Evolutionary conservation across 2,113 vertebrate species (phyloP).

Genomic region (Lipophrys pholis): DNA sequence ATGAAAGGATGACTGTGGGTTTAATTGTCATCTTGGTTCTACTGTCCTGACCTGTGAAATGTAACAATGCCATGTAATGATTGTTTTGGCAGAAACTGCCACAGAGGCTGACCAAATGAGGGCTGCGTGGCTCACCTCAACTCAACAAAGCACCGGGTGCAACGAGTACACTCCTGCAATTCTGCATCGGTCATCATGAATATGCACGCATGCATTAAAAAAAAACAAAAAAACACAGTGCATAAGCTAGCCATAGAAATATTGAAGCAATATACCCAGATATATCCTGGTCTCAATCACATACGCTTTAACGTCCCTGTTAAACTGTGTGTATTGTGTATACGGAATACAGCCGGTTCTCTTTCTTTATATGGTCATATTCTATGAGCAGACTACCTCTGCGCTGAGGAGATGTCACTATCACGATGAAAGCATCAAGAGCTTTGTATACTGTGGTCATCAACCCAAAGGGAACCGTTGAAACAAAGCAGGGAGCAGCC

Average conservation of each 20-base stretch:
- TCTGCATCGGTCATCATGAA: conserved; percentile 31
- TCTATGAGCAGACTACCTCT: conserved; percentile 20
- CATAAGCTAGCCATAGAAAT: conserved; percentile 12
- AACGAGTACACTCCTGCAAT: conserved; percentile 21
- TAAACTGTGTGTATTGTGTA: not conserved
- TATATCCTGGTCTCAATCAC: too few species aligned
- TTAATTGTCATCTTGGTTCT: conserved; percentile 20
- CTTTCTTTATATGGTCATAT: conserved; percentile 50
- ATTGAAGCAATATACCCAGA: not conserved
- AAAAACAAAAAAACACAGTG: conserved; percentile 30
- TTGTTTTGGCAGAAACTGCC: conserved; percentile 25
- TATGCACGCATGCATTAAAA: conserved; percentile 9
- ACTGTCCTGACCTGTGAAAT: conserved; percentile 5
- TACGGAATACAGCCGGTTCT: conserved; percentile 10
- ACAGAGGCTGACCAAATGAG: conserved; percentile 44
- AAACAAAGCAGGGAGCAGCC: conserved; percentile 21
- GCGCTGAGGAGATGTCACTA: conserved; percentile 8
- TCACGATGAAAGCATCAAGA: conserved; percentile 13
- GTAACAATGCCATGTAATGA: conserved; percentile 26
- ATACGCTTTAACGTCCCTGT: too few species aligned
- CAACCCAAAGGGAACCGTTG: conserved; percentile 1
- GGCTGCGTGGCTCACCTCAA: conserved; percentile 48
- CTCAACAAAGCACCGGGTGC: conserved; percentile 36
- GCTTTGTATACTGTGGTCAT: conserved; percentile 11
- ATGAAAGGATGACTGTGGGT: conserved; percentile 7